Percentiles rank a stretch among this genome's conserved stretches.
Conservation (phyloP, 2,113 vertebrate genomes). For the Ictidomys tridecemlineatus region DNA sequence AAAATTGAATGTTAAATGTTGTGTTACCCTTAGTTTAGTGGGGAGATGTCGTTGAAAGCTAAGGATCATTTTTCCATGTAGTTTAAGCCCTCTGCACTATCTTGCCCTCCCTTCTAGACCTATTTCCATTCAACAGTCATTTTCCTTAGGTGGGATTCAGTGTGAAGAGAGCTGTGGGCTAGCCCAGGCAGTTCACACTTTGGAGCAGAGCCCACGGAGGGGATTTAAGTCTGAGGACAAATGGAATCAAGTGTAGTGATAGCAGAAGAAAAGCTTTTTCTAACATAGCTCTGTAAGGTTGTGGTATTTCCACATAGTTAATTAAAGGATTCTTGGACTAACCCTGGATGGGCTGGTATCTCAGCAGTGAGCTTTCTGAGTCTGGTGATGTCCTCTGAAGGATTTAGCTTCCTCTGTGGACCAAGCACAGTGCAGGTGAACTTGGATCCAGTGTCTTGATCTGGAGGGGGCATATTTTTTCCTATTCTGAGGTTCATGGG, state of each 20-base stretch:
- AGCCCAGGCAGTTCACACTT: background rate
- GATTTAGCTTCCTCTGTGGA: background rate
- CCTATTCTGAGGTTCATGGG: background rate
- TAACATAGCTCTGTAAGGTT: slow-evolving; percentile 23
- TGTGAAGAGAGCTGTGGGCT: slow-evolving; percentile 25
- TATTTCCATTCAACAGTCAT: background rate
- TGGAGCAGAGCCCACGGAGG: background rate
- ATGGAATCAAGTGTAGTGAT: background rate
- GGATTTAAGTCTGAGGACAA: background rate
- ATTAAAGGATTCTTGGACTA: background rate
- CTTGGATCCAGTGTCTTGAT: background rate
- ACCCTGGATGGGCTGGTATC: background rate
- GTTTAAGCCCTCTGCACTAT: background rate
- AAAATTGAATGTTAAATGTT: background rate
- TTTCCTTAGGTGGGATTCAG: background rate
- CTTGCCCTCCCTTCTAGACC: background rate
- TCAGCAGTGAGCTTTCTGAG: background rate
- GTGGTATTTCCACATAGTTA: too few species aligned
- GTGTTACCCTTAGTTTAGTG: background rate
- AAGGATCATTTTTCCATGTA: background rate
- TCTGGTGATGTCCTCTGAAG: background rate
- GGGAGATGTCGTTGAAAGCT: slow-evolving; percentile 1
- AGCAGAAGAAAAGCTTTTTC: slow-evolving; percentile 15
- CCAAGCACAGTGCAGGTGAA: background rate
- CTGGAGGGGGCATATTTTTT: background rate